Evolutionary conservation across 1,140 invertebrate genomes (phyloP).

Genomic region (Bactericera cockerelli): DNA sequence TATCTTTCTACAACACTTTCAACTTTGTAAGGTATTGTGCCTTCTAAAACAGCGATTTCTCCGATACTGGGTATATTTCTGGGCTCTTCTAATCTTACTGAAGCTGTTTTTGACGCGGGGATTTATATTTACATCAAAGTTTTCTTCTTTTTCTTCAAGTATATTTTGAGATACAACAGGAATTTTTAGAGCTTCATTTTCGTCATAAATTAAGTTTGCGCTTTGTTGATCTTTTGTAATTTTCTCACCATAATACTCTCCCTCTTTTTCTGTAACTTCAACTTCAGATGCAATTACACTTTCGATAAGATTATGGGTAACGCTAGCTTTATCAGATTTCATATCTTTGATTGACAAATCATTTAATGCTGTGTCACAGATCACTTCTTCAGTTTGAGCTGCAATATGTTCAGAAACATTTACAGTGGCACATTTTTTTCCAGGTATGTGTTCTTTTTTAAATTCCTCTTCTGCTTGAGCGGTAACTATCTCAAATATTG

Average conservation of each 20-base stretch:
- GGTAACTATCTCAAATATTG: conserved; percentile 21
- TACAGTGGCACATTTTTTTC: conserved; percentile 16
- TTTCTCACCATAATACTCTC: conserved; percentile 18
- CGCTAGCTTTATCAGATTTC: conserved; percentile 18
- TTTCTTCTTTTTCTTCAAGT: conserved; percentile 27
- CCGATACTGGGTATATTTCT: conserved; percentile 26
- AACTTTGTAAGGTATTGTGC: conserved; percentile 18
- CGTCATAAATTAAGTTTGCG: conserved; percentile 27
- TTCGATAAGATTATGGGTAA: conserved; percentile 24
- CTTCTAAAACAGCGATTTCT: conserved; percentile 26
- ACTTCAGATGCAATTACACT: conserved; percentile 24
- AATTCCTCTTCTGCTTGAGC: conserved; percentile 29
- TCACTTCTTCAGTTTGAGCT: conserved; percentile 22
- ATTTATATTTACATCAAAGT: conserved; percentile 26
- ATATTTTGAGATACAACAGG: conserved; percentile 24
- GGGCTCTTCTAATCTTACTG: conserved; percentile 28
- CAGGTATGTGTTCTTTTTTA: conserved; percentile 22
- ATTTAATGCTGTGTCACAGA: conserved; percentile 21
- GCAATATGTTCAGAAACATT: conserved; percentile 22
- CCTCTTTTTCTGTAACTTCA: conserved; percentile 29
- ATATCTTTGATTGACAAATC: conserved; percentile 18
- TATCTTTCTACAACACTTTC: conserved; percentile 17
- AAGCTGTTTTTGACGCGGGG: conserved; percentile 24
- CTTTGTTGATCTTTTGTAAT: conserved; percentile 28
- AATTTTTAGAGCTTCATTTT: conserved; percentile 23